Evolutionary conservation across 30 jellyfish, hydroid and myxozoan species (phyloP).

Genomic region (Rhopilema esculentum): DNA sequence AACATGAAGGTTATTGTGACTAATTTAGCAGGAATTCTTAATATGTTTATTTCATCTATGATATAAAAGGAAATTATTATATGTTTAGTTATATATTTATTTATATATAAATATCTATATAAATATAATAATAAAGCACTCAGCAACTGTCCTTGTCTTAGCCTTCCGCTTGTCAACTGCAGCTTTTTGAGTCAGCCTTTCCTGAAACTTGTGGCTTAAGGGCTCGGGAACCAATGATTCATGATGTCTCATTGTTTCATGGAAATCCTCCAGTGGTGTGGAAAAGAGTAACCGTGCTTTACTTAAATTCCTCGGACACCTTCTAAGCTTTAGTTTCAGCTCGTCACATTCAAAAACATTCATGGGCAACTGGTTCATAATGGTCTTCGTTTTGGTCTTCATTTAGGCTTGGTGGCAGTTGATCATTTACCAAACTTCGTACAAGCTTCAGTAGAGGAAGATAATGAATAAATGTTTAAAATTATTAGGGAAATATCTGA

Average conservation of each 20-base stretch:
- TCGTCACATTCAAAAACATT: not conserved
- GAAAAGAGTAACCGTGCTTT: not conserved
- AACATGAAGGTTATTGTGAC: not conserved
- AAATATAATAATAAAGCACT: not conserved
- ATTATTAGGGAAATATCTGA: not conserved
- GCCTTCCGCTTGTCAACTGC: constrained; percentile 20
- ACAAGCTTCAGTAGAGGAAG: not conserved
- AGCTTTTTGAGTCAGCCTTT: not conserved
- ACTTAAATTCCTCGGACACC: not conserved
- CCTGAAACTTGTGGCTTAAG: constrained; percentile 7
- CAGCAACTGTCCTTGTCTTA: not conserved
- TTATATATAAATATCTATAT: not conserved
- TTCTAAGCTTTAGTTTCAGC: not conserved
- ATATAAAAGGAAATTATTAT: not conserved
- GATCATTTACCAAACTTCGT: not conserved
- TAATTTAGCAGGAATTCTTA: not conserved
- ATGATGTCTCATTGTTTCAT: not conserved
- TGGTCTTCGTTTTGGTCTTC: not conserved
- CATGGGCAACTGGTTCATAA: not conserved
- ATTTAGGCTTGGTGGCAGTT: not conserved
- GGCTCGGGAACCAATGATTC: constrained; percentile 17
- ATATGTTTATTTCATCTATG: not conserved
- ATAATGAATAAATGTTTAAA: too few species aligned
- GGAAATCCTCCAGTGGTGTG: not conserved
- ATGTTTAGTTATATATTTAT: not conserved